Evolutionary conservation across 1,140 invertebrate species (phyloP).

Genomic region (Akabosia matsudoensis): DNA sequence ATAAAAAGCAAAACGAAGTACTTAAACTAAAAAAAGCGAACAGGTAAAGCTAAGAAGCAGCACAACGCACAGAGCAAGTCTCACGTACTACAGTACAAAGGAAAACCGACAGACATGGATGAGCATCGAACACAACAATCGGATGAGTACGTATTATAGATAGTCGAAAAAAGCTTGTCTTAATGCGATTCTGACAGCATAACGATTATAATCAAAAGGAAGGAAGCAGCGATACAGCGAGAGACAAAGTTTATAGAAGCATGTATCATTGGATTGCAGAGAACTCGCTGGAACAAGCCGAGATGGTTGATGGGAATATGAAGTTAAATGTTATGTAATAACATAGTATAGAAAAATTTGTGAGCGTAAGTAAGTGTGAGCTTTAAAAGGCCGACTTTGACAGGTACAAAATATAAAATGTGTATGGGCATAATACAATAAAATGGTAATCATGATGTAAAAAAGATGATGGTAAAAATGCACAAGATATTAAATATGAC

Average conservation of each 20-base stretch:
- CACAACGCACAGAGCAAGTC: background rate
- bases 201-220: conserved; percentile 25
- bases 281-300: background rate
- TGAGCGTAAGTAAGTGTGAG: conserved; percentile 6
- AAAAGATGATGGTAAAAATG: background rate
- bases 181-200: conserved; percentile 24
- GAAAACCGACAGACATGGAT: conserved; percentile 6
- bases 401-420: conserved; percentile 13
- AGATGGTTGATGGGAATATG: background rate
- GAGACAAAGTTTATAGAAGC: background rate
- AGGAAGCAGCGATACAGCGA: background rate
- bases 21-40: background rate
- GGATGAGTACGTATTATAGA: conserved; percentile 23
- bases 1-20: background rate
- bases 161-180: conserved; percentile 10
- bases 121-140: conserved; percentile 7
- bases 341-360: background rate
- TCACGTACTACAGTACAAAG: background rate
- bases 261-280: background rate
- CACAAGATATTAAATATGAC: background rate
- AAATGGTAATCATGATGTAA: background rate
- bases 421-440: conserved; percentile 1
- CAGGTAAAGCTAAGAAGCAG: too few species aligned
- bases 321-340: background rate
- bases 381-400: conserved; percentile 21